Conservation (phyloP, 2,888 invertebrate genomes). For the Tiliacea aurago region DNA sequence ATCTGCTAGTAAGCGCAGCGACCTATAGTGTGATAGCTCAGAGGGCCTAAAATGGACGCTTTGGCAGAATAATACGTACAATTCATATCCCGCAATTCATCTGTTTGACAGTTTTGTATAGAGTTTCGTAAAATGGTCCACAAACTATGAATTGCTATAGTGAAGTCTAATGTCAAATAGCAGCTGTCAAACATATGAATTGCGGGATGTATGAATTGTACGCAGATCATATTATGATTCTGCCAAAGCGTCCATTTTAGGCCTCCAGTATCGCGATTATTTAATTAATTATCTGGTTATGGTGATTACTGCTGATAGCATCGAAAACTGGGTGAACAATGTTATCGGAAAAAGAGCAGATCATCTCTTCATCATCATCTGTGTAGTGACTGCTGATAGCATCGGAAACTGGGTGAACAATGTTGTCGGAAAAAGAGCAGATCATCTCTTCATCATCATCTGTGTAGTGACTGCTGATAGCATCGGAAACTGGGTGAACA, state of each 20-base stretch:
- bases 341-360: background rate
- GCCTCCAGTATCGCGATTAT: background rate
- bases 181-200: too few relatives aligned
- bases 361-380: background rate
- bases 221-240: too few relatives aligned
- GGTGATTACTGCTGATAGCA: background rate
- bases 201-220: too few relatives aligned
- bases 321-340: background rate
- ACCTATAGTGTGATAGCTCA: background rate
- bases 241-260: too few relatives aligned
- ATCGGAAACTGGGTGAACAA: background rate
- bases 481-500: background rate
- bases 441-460: background rate
- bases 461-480: background rate
- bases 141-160: too few relatives aligned
- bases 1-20: background rate
- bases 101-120: too few relatives aligned
- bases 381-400: background rate
- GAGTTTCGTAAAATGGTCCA: too few relatives aligned
- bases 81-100: too few relatives aligned
- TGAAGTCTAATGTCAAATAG: too few relatives aligned
- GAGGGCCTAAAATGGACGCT: too few relatives aligned
- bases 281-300: background rate
- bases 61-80: too few relatives aligned
- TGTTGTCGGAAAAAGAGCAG: background rate